Conservation (phyloP, 2,888 invertebrate species). For the Caenorhabditis sp. region DNA sequence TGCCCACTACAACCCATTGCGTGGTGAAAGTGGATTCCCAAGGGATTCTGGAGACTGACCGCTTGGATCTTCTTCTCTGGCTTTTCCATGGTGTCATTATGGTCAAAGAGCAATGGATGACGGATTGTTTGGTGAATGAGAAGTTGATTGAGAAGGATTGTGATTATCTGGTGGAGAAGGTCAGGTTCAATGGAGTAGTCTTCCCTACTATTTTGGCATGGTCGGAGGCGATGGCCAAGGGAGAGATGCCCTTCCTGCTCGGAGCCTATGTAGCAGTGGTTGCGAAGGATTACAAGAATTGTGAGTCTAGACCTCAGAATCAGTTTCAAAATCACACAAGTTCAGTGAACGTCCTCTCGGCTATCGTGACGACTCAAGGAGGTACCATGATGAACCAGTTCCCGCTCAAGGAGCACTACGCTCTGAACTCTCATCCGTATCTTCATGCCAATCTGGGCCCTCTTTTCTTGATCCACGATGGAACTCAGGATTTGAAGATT, state of each 20-base stretch:
- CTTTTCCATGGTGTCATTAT: conserved; percentile 17
- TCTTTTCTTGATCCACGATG: conserved; percentile 40
- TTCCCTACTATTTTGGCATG: conserved; percentile 5
- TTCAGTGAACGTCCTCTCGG: background rate
- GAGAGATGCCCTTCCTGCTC: conserved; percentile 4
- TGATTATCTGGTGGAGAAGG: conserved; percentile 8
- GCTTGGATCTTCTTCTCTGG: conserved; percentile 7
- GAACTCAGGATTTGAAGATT: background rate
- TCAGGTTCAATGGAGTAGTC: conserved; percentile 2
- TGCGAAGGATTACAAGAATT: background rate
- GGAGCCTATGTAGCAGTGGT: conserved; percentile 9
- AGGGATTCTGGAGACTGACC: conserved; percentile 1
- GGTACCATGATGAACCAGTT: conserved; percentile 17
- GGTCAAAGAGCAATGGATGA: conserved; percentile 13
- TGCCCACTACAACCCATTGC: background rate
- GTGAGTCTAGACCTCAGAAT: background rate
- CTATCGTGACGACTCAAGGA: conserved; percentile 3
- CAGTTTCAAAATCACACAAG: no score
- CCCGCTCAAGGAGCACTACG: conserved; percentile 17
- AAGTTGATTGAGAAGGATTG: background rate
- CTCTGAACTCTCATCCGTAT: conserved; percentile 20
- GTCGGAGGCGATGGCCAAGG: conserved; percentile 11
- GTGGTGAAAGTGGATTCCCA: background rate
- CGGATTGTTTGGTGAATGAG: background rate
- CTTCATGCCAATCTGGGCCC: conserved; percentile 40